phyloP scores from a whole-genome alignment of 2,113 vertebrate species.

The Pollachius pollachius region DNA sequence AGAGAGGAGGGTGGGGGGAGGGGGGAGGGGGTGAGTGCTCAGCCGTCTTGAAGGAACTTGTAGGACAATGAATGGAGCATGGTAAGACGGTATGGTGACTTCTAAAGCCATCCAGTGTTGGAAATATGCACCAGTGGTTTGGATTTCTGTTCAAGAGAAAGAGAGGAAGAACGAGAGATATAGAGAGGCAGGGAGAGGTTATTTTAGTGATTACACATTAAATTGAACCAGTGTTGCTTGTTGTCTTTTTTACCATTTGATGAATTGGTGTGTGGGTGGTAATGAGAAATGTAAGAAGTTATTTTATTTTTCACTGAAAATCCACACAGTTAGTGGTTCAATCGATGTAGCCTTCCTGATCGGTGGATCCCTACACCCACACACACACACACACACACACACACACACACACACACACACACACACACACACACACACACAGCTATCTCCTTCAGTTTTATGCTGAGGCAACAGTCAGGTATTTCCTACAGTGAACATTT shows the following conservation, averaged over 20 bases:
- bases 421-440: background rate
- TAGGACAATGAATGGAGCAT: too few relatives aligned
- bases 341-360: too few relatives aligned
- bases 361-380: background rate
- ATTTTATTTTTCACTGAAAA: too few relatives aligned
- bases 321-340: too few relatives aligned
- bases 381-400: background rate
- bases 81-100: too few relatives aligned
- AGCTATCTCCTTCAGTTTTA: background rate
- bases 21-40: background rate
- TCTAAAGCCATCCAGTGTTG: too few relatives aligned
- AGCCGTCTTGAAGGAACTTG: too few relatives aligned
- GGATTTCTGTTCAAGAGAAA: background rate
- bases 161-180: background rate
- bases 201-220: too few relatives aligned
- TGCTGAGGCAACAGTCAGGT: conserved; percentile 22
- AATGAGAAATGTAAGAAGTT: too few relatives aligned
- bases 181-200: background rate
- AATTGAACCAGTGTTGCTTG: too few relatives aligned
- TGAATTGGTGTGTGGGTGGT: too few relatives aligned
- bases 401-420: conserved; percentile 16
- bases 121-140: background rate
- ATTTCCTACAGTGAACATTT: conserved; percentile 33
- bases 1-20: background rate
- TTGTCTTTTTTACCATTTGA: too few relatives aligned